Base-by-base conservation (phyloP, 2,888 invertebrate species). In the Belgica antarctica region DNA sequence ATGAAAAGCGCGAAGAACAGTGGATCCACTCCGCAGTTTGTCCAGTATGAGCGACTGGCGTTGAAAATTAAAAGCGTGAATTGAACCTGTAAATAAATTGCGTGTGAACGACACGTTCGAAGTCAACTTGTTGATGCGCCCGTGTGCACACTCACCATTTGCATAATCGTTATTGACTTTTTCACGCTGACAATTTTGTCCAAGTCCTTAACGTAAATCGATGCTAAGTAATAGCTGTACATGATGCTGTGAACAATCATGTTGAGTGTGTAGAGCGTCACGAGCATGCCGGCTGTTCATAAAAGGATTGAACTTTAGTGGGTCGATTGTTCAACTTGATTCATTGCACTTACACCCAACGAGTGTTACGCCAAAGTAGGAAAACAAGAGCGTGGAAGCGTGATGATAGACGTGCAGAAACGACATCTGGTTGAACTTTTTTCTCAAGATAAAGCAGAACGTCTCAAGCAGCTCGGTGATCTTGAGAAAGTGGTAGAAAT, bases 321-420 rank as follows among this genome's bases (percentile, higher is more conserved):
- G 61, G 59, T 57, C 31, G 61, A 52, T 22, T 52, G 52, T 52
- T 22, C 5, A 8, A 19, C 52, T n/a, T 22, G 22, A 62, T 2
- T 8, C 15, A 5, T 52, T 8, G n/a, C 70, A 71, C 81, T 75
- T 80, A 89, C 90, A 89, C 81, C 86, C 84, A 72, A 86, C 82
- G 75, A 83, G 86, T 80, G 86, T 88, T 36, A 84, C 81, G 1
- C 80, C 83, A 0, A 84, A 73, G 85, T 88, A 89, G 0, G 84
- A 77, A 1, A 89, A 79, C 10, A 83, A 75, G 34, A 87, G 76
- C 0, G 88, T 84, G 62, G 84, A 82, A 62, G 83, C 78, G 73
- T 90, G 90, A 78, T 90, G 90, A 75, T 90, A 90, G 1, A 90
- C 79, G 74, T 90, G 90, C 59, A 90, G 79, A 72, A 84, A 85